A percentile compares a stretch with the other conserved stretches of the same genome.
These are phyloP conservation scores for Ditula angustiorana DNA, from an alignment of 2,888 invertebrate species.

Conservation along the genomic window DNA sequence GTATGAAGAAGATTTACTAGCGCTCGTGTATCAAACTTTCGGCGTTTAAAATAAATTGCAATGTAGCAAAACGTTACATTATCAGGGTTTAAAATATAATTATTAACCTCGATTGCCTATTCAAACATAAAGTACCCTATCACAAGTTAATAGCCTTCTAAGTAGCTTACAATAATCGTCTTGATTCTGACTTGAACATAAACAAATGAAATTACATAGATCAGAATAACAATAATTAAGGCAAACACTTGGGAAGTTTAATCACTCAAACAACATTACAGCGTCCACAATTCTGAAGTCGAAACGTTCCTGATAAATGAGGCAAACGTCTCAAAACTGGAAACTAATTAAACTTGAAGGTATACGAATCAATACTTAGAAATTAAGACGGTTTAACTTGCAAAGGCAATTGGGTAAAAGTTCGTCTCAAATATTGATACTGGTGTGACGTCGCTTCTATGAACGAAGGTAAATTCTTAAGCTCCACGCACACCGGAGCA, in stretches of 20 bases:
- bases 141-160: background rate
- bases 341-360: slow-evolving; percentile 80
- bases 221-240: slow-evolving; percentile 37
- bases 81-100: too few relatives aligned
- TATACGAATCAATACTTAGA: slow-evolving; percentile 78
- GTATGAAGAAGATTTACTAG: too few relatives aligned
- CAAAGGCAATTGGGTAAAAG: slow-evolving; percentile 79
- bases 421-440: slow-evolving; percentile 76
- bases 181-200: background rate
- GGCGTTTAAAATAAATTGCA: too few relatives aligned
- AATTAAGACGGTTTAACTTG: slow-evolving; percentile 78
- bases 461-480: slow-evolving; percentile 51
- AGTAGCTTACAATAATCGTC: slow-evolving; percentile 7
- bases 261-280: slow-evolving; percentile 40
- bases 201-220: slow-evolving; percentile 25
- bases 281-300: slow-evolving; percentile 45
- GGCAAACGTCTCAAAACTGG: slow-evolving; percentile 66
- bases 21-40: too few relatives aligned
- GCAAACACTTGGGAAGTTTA: slow-evolving; percentile 36
- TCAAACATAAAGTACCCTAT: background rate
- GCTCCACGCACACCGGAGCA: slow-evolving; percentile 30
- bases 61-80: too few relatives aligned
- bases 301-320: slow-evolving; percentile 72
- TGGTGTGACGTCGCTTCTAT: slow-evolving; percentile 55
- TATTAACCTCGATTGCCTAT: too few relatives aligned